Base-by-base conservation (phyloP, 1,140 invertebrate species). In the Micrasema minimum region DNA sequence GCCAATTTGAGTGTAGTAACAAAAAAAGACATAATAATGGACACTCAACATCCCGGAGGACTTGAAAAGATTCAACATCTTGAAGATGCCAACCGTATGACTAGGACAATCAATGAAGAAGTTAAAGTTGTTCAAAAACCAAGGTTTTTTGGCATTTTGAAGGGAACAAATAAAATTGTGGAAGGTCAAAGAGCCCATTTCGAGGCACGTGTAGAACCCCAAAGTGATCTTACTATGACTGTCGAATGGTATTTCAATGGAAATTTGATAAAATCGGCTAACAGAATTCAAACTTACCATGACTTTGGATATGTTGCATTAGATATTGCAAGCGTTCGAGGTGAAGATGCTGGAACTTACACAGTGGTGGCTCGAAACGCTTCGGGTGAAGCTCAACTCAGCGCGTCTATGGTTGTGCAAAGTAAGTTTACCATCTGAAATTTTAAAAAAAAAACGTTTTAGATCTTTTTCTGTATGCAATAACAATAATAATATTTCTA, bases 121-220 rank as follows among this genome's bases (percentile, higher is more conserved):
- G 87, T 88, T 0, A 87, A 83, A 75, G 85, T 93, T 6, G 93
- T 86, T 0, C 91, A 93, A 79, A 89, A 91, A 74, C 95, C 95
- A 23, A 87, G 91, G 77, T 96, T 97, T 83, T 86, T 96, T 48
- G 92, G 93, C 69, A 92, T 91, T 45, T 80, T 97, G 6, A 95
- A 96, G 80, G 94, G 94, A 22, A 96, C 94, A 10, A 96, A 92
- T 77, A 95, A 95, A 78, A 93, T 99, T 75, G 89, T 94, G n/a
- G 97, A 99, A 85, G 94, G 94, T 10, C 96, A 99, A 85, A 88
- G 94, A 37, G 96, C 96, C 72, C 96, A 99, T 79, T 99, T 99
- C 79, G 97, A 99, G 86, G 94, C 93, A 41, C 91, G 95, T 66
- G 91, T 97, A 43, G 96, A 98, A 79, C 96, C 96, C 2, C 93